A percentile compares a stretch with the other conserved stretches of the same genome.
These are phyloP conservation scores for Bombyx huttoni DNA, from an alignment of 2,888 invertebrate species.

Conservation along the genomic window DNA sequence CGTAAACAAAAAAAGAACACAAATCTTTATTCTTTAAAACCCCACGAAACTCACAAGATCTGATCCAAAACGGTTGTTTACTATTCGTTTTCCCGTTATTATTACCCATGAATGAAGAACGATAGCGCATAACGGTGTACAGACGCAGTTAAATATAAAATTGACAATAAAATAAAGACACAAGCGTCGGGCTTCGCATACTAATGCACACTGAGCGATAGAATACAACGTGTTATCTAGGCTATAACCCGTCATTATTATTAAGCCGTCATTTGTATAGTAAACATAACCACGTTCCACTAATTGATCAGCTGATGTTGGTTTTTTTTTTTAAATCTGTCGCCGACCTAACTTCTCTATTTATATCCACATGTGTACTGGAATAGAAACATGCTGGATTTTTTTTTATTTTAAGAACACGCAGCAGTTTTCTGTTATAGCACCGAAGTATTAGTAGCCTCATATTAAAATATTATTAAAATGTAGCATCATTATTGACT, in stretches of 20 bases:
- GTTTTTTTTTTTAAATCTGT: not conserved
- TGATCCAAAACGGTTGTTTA: conserved; percentile 38
- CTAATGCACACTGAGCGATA: conserved; percentile 50
- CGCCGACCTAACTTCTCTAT: not conserved
- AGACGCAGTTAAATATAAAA: conserved; percentile 18
- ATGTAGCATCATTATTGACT: no score
- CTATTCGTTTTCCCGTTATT: conserved; percentile 35
- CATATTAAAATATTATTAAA: no score
- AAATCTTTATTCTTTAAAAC: conserved; percentile 19
- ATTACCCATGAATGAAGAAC: conserved; percentile 45
- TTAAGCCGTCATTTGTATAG: conserved; percentile 25
- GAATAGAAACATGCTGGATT: no score
- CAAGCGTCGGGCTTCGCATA: conserved; percentile 39
- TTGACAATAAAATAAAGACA: conserved; percentile 22
- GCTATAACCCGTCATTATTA: conserved; percentile 26
- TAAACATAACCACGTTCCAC: conserved; percentile 13
- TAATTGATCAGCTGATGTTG: conserved; percentile 1
- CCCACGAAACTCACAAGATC: conserved; percentile 45
- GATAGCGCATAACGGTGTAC: conserved; percentile 43
- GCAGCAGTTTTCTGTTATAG: no score
- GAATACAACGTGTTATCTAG: conserved; percentile 50
- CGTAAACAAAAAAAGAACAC: conserved; percentile 36
- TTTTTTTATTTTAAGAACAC: no score
- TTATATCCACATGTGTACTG: not conserved
- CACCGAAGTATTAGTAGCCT: no score